Evolutionary conservation across 2,888 invertebrate species (phyloP).

Genomic region (Homarus gammarus): DNA sequence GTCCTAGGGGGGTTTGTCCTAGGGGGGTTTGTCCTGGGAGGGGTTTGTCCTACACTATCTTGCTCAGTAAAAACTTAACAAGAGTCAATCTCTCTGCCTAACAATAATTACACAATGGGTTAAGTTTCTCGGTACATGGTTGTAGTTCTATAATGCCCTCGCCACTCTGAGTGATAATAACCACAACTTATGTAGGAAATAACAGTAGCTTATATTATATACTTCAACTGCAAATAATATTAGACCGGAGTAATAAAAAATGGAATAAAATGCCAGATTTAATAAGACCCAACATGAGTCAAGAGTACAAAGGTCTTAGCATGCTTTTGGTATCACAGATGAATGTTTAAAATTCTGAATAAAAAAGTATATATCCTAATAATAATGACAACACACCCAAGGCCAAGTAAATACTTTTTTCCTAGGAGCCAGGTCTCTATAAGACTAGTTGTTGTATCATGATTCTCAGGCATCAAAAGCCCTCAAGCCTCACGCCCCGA

Average conservation of each 20-base stretch:
- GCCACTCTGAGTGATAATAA: no score
- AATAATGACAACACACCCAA: constrained; percentile 15
- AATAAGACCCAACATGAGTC: constrained; percentile 24
- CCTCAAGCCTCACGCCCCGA: no score
- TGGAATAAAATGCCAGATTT: constrained; percentile 23
- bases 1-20: no score
- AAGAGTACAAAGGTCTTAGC: constrained; percentile 37
- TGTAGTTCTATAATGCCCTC: no score
- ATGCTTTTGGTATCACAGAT: constrained; percentile 47
- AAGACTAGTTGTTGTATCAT: background rate
- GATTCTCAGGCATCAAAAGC: background rate
- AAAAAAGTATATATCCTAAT: constrained; percentile 49
- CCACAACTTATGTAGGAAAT: no score
- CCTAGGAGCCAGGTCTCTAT: background rate
- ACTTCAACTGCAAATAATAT: background rate
- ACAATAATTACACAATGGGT: no score
- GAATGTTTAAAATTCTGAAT: constrained; percentile 30
- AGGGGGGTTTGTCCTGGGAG: no score
- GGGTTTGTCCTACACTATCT: no score
- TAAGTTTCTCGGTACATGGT: no score
- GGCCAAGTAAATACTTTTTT: constrained; percentile 9
- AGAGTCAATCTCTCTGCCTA: no score
- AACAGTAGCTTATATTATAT: background rate
- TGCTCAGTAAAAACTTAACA: no score
- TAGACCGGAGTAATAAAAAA: background rate